Base-by-base conservation (phyloP, 2,113 vertebrate genomes). In the Oriolus oriolus region DNA sequence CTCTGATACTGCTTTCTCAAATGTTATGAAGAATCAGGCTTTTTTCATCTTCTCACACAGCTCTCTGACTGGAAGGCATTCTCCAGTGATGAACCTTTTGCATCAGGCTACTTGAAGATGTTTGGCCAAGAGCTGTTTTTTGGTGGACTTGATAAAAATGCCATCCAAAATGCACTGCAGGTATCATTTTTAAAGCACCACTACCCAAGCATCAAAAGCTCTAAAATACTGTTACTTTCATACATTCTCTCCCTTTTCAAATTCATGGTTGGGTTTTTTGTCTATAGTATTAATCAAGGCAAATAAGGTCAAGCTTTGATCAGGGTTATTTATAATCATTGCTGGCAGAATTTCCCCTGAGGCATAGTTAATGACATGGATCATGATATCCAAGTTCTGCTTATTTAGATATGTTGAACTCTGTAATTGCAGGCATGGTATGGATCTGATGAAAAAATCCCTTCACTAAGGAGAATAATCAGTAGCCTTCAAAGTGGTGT, bases 11-110 rank as follows among this genome's bases (percentile, higher is more conserved):
- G 31, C 21, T 91, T 77, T 49, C 70, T 91, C 14, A 79, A 54
- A 70, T 57, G 16, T 61, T 60, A 37, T 47, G 22, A 80, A 31
- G 37, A 88, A 66, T 86, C 31, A 82, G 63, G 80, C 13, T 45
- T 84, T 84, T 87, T 84, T 82, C 27, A 50, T 89, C 52, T 95
- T 90, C 53, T 68, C 71, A 52, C 39, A 22, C 87, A 96, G 96
- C 79, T 96, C 9, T 95, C 96, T 28, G 94, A 95, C 53, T 97
- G 96, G 97, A 98, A 98, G 60, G 78, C 87, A 57, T 44, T 93
- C 77, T 68, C 93, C 44, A 94, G 71, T 60, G 91, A 95, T 27
- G 93, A 97, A 59, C 81, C 93, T 74, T 87, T 96, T 63, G 95
- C 20, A 50, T 91, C 70, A 4, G 64, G 54, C 45, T 95, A 96